Evolutionary conservation across 2,888 invertebrate genomes (phyloP), one percentile per base, ranked within the genome.

Genomic region (Pelosia muscerda): DNA sequence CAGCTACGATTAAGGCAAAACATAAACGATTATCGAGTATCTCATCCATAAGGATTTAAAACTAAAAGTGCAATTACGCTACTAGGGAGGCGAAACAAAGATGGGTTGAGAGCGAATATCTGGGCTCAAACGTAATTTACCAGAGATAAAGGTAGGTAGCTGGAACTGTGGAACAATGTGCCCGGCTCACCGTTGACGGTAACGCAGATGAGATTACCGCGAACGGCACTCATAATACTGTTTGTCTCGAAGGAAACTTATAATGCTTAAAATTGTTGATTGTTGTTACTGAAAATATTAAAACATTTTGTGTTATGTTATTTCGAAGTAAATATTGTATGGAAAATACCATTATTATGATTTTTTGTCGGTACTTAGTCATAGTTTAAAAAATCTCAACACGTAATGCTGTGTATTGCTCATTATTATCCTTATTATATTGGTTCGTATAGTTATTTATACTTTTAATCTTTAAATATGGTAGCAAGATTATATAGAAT

Each of bases 141-240:
- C 79, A 81, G 86, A 87, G 86, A 90, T 88, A 90, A 88, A 84
- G 85, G 82, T 84, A 84, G 85, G 82, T 84, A 81, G 65, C 57
- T 65, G 57, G 62, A 65, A 34, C 61, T 58, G n/a, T 65, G 65
- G 82, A 85, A 88, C 88, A 90, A 88, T 90, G 85, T 86, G 83
- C 88, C 84, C 83, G 82, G 76, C 78, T 83, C 74, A 72, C 72
- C 73, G 74, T 64, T 75, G 72, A 61, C 68, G 74, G 53, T 49
- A 54, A 81, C 82, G 78, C 80, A 86, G 88, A 86, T 86, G 85
- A 86, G 87, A 90, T 90, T 90, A 90, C 87, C 81, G 81, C 74
- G 81, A 85, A 86, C 79, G 82, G 81, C 75, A 69, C 74, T 79
- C 78, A 78, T 86, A 85, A 86, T 83, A 73, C 79, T 83, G 82